phyloP scores from a whole-genome alignment of 2,797 vertebrate genomes.

The Denticeps clupeoides region DNA sequence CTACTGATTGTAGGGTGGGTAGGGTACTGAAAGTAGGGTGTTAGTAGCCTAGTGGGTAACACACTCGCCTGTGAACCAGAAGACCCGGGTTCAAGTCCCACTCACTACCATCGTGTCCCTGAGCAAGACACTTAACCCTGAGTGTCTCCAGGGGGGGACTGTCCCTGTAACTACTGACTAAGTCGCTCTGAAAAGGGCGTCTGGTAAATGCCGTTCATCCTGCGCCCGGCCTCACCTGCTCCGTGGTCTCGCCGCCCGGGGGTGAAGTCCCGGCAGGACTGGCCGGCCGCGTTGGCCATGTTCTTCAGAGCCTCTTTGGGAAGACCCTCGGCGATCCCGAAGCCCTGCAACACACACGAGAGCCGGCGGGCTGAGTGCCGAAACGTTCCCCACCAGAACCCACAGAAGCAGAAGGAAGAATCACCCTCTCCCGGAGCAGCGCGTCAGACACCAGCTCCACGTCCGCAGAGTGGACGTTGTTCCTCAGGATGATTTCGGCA shows the following conservation, averaged over 20 bases:
- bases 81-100: too few species aligned
- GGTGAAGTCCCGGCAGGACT: slow-evolving; percentile 72
- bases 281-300: slow-evolving; percentile 80
- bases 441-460: slow-evolving; percentile 49
- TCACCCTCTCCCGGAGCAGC: slow-evolving; percentile 59
- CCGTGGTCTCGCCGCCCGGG: slow-evolving; percentile 80
- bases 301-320: slow-evolving; percentile 72
- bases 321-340: slow-evolving; percentile 77
- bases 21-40: too few species aligned
- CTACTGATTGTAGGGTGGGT: too few species aligned
- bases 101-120: too few species aligned
- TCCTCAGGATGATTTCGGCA: slow-evolving; percentile 54
- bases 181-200: too few species aligned
- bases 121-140: too few species aligned
- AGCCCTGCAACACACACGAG: slow-evolving; percentile 63
- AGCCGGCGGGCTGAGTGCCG: background rate
- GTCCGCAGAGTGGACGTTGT: slow-evolving; percentile 47
- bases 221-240: slow-evolving; percentile 58
- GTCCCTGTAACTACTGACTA: too few species aligned
- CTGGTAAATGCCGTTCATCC: too few species aligned
- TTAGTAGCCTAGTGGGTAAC: too few species aligned
- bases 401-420: slow-evolving; percentile 20
- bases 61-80: too few species aligned
- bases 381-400: slow-evolving; percentile 61
- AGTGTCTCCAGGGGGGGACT: too few species aligned